Evolutionary conservation across 2,888 invertebrate species (phyloP), one percentile per base, ranked within the genome.

Genomic region (Drosophila anceps): DNA sequence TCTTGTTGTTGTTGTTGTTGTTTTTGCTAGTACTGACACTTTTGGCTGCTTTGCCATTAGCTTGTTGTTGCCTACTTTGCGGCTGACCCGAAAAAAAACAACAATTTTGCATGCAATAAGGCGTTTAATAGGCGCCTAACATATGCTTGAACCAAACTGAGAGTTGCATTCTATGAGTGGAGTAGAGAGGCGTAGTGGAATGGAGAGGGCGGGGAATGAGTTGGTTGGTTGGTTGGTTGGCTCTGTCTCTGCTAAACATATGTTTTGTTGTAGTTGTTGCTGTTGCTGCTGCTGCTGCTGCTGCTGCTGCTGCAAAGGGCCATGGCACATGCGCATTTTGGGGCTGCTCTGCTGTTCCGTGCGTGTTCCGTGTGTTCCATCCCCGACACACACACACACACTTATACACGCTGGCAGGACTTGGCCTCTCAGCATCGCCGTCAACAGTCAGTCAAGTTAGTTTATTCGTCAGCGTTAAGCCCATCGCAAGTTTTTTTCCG

Each of bases 401-500:
- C 13, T 15, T 15, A 37, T 24, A n/a, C 29, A 35, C 54, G 51
- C 54, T 48, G 29, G 54, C 44, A 62, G 51, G 55, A 66, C 35
- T 33, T 60, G 46, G 35, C 13, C 65, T 61, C 53, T 77, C 80
- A 81, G 81, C 79, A 81, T 80, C 79, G 79, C 72, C 50, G 51
- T 53, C 35, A 53, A 37, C 54, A 48, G 44, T 65, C 65, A 67
- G 67, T 37, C 37, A 55, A 67, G 71, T 82, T 65, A 81, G 82
- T 81, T 81, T 71, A 74, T 79, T 82, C 76, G 82, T 73, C 69
- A 82, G 63, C 71, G 82, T 76, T 71, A 70, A 76, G 57, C 70
- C 68, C 65, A 70, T 76, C 80, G 74, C 76, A 76, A 76, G 81
- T 66, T 79, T 79, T 65, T n/a, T 53, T 50, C 51, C 60, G 48